A percentile compares a stretch with the other conserved stretches of the same genome.
Conservation (phyloP, 2,113 vertebrate genomes). For the Dicaeum eximium region DNA sequence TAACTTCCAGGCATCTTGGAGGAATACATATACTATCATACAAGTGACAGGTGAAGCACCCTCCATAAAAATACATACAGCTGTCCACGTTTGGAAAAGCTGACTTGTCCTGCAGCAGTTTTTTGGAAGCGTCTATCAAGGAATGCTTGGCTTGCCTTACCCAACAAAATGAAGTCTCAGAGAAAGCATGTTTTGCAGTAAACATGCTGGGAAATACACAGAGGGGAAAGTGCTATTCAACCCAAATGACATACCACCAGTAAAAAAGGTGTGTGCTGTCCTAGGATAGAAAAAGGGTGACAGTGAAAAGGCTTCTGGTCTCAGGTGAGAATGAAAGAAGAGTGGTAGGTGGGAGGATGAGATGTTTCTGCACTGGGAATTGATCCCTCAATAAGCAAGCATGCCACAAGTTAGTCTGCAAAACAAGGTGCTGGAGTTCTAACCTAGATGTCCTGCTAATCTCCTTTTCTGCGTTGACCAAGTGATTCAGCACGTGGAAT, state of each 20-base stretch:
- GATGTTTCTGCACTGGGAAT: background rate
- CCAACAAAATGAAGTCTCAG: background rate
- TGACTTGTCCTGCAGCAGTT: background rate
- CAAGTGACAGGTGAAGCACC: background rate
- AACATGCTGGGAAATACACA: background rate
- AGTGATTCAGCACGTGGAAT: background rate
- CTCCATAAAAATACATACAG: background rate
- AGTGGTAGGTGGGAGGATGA: background rate
- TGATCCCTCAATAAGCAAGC: background rate
- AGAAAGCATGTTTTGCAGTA: background rate
- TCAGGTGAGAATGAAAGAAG: background rate
- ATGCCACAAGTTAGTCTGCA: background rate
- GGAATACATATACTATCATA: background rate
- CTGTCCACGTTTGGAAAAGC: background rate
- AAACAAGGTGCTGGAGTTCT: background rate
- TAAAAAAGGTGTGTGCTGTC: background rate
- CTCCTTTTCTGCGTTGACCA: background rate
- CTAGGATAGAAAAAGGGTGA: background rate
- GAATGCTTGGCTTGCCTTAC: background rate
- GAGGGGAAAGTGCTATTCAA: background rate
- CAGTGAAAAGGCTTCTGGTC: background rate
- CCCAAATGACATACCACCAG: background rate
- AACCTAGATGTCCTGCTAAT: background rate
- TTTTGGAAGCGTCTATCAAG: background rate
- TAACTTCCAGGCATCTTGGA: background rate